These are phyloP conservation scores for Trachops cirrhosus DNA, from an alignment of 2,797 vertebrate species.

Conservation along the genomic window DNA sequence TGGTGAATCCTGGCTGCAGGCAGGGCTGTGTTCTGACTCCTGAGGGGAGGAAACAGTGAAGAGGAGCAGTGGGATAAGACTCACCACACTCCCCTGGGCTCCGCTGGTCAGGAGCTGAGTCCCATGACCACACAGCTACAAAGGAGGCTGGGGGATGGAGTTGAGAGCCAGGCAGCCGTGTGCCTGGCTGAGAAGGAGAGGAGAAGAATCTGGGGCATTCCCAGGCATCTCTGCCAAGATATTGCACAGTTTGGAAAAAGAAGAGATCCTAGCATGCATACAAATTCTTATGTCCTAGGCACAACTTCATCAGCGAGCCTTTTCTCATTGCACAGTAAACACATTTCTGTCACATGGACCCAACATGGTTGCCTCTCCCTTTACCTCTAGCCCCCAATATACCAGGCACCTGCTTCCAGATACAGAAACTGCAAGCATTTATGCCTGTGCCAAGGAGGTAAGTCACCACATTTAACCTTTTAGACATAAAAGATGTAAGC, in stretches of 20 bases:
- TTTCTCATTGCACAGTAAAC: not conserved
- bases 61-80: not conserved
- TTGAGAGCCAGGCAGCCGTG: accelerated
- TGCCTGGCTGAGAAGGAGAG: not conserved
- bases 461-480: not conserved
- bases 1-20: not conserved
- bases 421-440: not conserved
- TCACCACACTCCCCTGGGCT: too few species aligned
- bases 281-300: not conserved
- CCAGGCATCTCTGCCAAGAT: not conserved
- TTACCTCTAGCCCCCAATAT: not conserved
- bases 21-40: not conserved
- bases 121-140: not conserved
- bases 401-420: not conserved
- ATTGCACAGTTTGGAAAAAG: not conserved
- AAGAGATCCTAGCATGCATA: not conserved
- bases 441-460: not conserved
- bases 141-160: not conserved
- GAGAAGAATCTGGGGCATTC: not conserved
- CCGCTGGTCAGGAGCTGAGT: not conserved
- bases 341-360: too few species aligned
- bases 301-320: not conserved
- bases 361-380: not conserved
- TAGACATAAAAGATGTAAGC: not conserved
- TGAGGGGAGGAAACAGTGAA: too few species aligned